Evolutionary conservation across 2,888 invertebrate genomes (phyloP), one percentile per base, ranked within the genome.

Genomic region (Dioctria rufipes): DNA sequence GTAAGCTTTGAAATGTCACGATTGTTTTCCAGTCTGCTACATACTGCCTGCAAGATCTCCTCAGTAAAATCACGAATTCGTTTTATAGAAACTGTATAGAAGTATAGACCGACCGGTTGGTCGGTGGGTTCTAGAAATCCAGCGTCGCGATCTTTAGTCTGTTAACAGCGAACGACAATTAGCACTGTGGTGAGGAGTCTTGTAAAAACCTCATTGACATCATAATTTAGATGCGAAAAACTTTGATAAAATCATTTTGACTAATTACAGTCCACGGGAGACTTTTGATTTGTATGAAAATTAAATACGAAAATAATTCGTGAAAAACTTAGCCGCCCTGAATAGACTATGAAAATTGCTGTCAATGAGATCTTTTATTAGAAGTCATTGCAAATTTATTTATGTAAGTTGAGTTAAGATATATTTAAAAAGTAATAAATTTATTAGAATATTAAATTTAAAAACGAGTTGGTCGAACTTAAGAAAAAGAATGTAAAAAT

Each of bases 151-250:
- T 25, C 67, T 67, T 43, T 67, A n/a, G 6, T 8, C 13, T 25
- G 42, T 25, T 46, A 43, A 46, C 13, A 67, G 42, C 42, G 67
- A 46, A 43, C 67, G 67, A 67, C 67, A 67, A 67, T 67, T 67
- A 67, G 46, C 67, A 46, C 67, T 25, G 25, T 9, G 42, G n/a
- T 40, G 46, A 25, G 67, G 42, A 67, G 43, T 67, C 46, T 67
- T 46, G 6, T 43, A 67, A n/a, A 46, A 8, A 46, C 40, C 13
- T 42, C 5, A 13, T 4, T 58, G 58, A 13, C 25, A 67, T 42
- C 46, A 25, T 46, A 67, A 3, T 9, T 13, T 6, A 5, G 46
- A 46, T 6, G 25, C 25, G 46, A 46, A 6, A 46, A 8, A 5
- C 5, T 46, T 46, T 8, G 46, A 46, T 46, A 46, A 6, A 6